Percentiles rank a stretch among this genome's conserved stretches.
phyloP scores from a whole-genome alignment of 2,113 vertebrate species.

The Glaucidium brasilianum region DNA sequence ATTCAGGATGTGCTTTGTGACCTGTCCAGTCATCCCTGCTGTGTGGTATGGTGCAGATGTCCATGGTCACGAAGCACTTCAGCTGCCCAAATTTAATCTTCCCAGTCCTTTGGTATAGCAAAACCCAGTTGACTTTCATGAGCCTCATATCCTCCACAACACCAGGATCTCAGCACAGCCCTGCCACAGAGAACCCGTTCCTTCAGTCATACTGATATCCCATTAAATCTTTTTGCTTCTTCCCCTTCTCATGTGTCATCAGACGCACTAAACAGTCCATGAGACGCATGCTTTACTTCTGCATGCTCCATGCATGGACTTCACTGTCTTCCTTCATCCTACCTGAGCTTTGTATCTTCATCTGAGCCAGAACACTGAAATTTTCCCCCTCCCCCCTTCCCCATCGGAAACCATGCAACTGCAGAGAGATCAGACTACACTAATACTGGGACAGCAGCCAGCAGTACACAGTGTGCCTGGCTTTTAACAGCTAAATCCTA shows the following conservation, averaged over 20 bases:
- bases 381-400: background rate
- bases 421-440: background rate
- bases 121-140: background rate
- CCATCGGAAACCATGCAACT: background rate
- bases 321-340: background rate
- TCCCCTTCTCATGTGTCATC: background rate
- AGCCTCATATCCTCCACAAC: background rate
- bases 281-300: background rate
- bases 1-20: accelerated
- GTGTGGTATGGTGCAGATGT: accelerated
- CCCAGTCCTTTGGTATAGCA: background rate
- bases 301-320: background rate
- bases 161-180: background rate
- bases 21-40: background rate
- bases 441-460: conserved; percentile 1
- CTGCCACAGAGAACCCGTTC: background rate
- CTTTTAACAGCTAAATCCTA: conserved; percentile 35
- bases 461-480: background rate
- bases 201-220: background rate
- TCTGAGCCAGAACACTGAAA: background rate
- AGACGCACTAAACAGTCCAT: background rate
- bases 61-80: background rate
- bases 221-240: background rate
- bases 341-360: background rate
- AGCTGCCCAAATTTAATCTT: background rate